Evolutionary conservation across 2,113 vertebrate genomes (phyloP), one percentile per base, ranked within the genome.

Genomic region (Tamias sibiricus): DNA sequence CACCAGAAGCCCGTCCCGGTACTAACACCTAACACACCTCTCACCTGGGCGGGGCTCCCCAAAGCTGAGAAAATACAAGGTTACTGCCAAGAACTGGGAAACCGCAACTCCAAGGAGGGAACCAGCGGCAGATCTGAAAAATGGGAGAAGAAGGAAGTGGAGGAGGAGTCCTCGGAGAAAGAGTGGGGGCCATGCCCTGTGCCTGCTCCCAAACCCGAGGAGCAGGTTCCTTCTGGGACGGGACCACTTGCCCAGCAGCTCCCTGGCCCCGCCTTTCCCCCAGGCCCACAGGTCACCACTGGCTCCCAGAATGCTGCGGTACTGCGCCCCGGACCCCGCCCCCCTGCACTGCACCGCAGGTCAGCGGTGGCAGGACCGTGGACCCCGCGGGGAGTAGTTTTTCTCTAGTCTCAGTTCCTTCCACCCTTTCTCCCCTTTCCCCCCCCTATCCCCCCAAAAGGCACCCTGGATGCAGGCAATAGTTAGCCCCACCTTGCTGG

Each of bases 11-110:
- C 99, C 69, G 99, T 98, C 8, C 99, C 99, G 59, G 99, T 99
- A 62, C 99, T 99, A 0, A 98, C 98, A 97, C 98, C 99, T 95
- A 99, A 99, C 99, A 99, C 99, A 98, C 98, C 99, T 49, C 93
- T 69, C 12, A 24, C 7, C 64, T 16, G 66, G 35, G 66, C 66
- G 98, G 99, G 66, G 99, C 98, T 99, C n/a, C 94, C 99, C 99
- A 2, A 99, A 99, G 99, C 99, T 99, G 95, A 99, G 99, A 98
- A 99, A 99, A 98, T 99, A 99, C 98, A 99, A 99, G 98, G 69
- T 98, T 19, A 30, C 97, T 83, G 1, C 97, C 4, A 11, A 66
- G 17, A 74, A 98, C 98, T 99, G 99, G 98, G 30, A 69, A 57
- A 47, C 28, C 24, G 54, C 4, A 12, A 40, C 68, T 72, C 14